Evolutionary conservation across 2,113 vertebrate species (phyloP), one percentile per base, ranked within the genome.

Genomic region (Tupaia tana): DNA sequence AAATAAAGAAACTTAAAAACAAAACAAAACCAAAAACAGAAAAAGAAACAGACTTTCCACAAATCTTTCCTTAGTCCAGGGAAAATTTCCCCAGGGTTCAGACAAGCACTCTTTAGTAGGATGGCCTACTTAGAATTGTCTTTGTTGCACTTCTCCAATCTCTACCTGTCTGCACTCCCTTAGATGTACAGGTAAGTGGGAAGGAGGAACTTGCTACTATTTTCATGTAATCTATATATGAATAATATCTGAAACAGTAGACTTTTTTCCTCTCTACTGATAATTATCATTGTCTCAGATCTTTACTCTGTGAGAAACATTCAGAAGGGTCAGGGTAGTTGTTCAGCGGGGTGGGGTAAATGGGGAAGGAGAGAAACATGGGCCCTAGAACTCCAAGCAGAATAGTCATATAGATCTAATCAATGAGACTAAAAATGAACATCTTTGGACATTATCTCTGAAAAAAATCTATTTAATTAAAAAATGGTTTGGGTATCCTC

Each of bases 251-350:
- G n/a, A 61, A 82, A 86, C 11, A 20, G 75, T 74, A 27, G 9
- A 67, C 15, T 43, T 88, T 75, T 75, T 79, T 88, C 52, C 31
- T 95, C 56, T 93, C 61, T 25, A 87, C 29, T 93, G 84, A 89
- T 24, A 74, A 95, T 94, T 90, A 92, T 94, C 86, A 91, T 29
- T 80, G 52, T n/a, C 43, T 56, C 63, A 96, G 80, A 93, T 94
- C 75, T 94, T 58, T 89, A n/a, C 66, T 27, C 43, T 82, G n/a
- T 96, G 75, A 95, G 86, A 91, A 95, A 91, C 71, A 94, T 74
- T 58, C 58, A 90, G 80, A 96, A 80, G 75, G 86, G 16, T 64
- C 19, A 79, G 31, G 15, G 24, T 93, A 67, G 83, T 92, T 93
- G 77, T 90, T 90, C 24, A 22, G 20, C 4, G 87, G 19, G 6